A percentile compares a stretch with the other conserved stretches of the same genome.
phyloP scores from a whole-genome alignment of 1,140 invertebrate species.

The Drepana arcuata region DNA sequence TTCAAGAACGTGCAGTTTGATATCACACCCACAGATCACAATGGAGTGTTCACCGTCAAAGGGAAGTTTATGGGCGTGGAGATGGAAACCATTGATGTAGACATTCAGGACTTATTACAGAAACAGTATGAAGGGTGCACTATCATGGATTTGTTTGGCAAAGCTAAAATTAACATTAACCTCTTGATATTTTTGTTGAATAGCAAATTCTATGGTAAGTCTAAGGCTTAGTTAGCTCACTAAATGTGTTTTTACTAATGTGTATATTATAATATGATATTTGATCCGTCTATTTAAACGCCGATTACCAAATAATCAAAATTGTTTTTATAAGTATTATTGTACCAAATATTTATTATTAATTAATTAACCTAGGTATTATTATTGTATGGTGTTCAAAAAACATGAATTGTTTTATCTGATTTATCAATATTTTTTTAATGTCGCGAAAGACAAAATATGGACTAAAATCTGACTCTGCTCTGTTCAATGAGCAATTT shows the following conservation, averaged over 20 bases:
- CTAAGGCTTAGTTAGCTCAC: constrained; percentile 11
- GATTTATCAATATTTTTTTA: no score
- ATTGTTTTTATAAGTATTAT: constrained; percentile 23
- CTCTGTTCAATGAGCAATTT: no score
- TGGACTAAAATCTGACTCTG: no score
- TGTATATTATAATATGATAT: no score
- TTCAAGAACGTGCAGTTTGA: constrained; percentile 88
- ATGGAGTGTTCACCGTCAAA: constrained; percentile 80
- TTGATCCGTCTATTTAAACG: not conserved
- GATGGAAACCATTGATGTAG: constrained; percentile 83
- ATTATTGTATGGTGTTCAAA: constrained; percentile 4
- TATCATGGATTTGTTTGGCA: constrained; percentile 86
- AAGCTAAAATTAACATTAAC: constrained; percentile 86
- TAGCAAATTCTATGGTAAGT: constrained; percentile 83
- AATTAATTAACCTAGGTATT: not conserved
- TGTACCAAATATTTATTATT: constrained; percentile 21
- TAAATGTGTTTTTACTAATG: no score
- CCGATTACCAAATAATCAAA: constrained; percentile 13
- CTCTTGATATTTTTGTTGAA: constrained; percentile 83
- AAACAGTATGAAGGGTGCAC: constrained; percentile 85
- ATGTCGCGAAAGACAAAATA: no score
- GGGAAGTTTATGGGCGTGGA: constrained; percentile 87
- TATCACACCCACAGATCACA: constrained; percentile 79
- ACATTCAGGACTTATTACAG: constrained; percentile 84
- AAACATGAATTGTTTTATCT: no score